These are phyloP conservation scores for Crenuchus spilurus DNA, from an alignment of 2,797 vertebrate species.

Conservation along the genomic window DNA sequence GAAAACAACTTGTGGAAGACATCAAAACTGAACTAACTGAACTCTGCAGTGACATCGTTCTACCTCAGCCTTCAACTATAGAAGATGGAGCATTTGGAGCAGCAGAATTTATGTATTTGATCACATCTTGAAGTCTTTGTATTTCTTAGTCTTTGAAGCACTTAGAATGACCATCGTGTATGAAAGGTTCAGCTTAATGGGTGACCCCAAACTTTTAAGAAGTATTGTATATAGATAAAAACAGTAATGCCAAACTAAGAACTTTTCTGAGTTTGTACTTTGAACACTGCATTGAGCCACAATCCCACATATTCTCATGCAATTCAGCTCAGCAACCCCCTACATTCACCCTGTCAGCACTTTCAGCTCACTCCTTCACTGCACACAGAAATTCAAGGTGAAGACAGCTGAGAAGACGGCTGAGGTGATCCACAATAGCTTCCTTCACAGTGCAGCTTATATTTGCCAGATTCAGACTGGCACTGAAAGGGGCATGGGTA, in stretches of 20 bases:
- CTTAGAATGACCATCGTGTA: too few species aligned
- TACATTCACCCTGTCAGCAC: constrained; percentile 32
- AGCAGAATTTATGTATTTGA: too few species aligned
- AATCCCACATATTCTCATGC: constrained; percentile 10
- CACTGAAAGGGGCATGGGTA: constrained; percentile 14
- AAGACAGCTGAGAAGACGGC: constrained; percentile 26
- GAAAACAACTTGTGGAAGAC: too few species aligned
- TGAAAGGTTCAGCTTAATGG: too few species aligned
- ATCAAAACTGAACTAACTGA: too few species aligned
- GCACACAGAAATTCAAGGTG: constrained; percentile 26
- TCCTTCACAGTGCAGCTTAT: constrained; percentile 11
- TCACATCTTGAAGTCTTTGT: too few species aligned
- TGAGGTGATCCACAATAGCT: constrained; percentile 34
- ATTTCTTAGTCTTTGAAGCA: too few species aligned
- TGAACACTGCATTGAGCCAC: not conserved
- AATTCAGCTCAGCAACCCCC: constrained; percentile 13
- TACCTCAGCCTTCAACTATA: too few species aligned
- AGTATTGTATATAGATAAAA: too few species aligned
- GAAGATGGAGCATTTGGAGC: too few species aligned
- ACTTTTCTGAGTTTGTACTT: not conserved
- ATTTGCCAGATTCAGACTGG: constrained; percentile 19
- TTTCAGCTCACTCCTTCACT: constrained; percentile 22
- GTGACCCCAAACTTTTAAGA: too few species aligned
- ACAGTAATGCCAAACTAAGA: not conserved
- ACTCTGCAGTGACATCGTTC: too few species aligned